Evolutionary conservation across 2,113 vertebrate species (phyloP), one percentile per base, ranked within the genome.

Genomic region (Gymnogyps californianus): DNA sequence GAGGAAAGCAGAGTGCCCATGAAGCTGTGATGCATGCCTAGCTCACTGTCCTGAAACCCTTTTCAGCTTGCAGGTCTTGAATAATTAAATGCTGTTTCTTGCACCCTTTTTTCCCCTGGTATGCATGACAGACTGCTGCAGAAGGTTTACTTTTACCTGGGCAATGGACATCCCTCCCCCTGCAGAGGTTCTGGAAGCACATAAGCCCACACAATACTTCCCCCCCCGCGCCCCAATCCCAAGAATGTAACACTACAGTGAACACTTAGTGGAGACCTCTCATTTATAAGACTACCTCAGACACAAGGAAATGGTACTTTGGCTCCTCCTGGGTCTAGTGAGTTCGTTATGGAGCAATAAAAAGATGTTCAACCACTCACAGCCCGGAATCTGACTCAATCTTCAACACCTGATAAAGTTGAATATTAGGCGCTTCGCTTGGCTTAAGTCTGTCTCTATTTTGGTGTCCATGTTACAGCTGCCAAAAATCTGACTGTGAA

Each of bases 51-150:
- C 91, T 93, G 70, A 91, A 95, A 95, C 82, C 69, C 67, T 95
- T 82, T 88, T 34, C 89, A 86, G 92, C 81, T 89, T 77, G 42
- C 46, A 90, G 62, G 32, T 79, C 81, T 96, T 97, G 65, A 97
- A 95, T 97, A 96, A 97, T 97, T 96, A 94, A 96, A 89, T 28
- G 26, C 66, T 84, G 64, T 47, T 94, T 82, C 74, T 90, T 90
- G 65, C 69, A 90, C n/a, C 51, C n/a, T 75, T 74, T 64, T 34
- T 25, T 40, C 24, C 55, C 70, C n/a, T 51, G 31, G 58, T 82
- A 40, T 26, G 32, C 71, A 54, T 20, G 67, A 74, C 75, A 46
- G 2, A 7, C 51, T 75, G 76, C 59, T 94, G 87, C 64, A 87
- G 78, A 32, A 77, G 58, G 67, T 77, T 86, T 75, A 46, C 69